Conservation (phyloP, 2,888 invertebrate species). For the Diarsia brunnea region DNA sequence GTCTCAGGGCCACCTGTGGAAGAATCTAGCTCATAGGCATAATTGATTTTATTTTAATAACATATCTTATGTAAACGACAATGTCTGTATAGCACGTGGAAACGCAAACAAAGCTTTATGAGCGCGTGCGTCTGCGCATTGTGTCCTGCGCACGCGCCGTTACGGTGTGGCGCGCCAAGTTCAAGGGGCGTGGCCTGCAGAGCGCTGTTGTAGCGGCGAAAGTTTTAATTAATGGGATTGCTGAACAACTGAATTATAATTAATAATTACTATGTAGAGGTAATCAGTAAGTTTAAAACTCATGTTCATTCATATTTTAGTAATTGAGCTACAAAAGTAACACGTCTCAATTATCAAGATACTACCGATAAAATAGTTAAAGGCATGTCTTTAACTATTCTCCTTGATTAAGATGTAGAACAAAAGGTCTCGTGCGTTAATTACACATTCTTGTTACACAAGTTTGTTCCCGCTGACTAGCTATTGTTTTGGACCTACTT, state of each 20-base stretch:
- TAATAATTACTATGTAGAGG: background rate
- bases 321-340: background rate
- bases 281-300: background rate
- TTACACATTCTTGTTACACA: slow-evolving; percentile 12
- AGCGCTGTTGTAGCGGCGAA: slow-evolving; percentile 43
- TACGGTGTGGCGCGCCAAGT: slow-evolving; percentile 37
- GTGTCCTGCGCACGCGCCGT: slow-evolving; percentile 59
- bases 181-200: slow-evolving; percentile 42
- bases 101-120: slow-evolving; percentile 39
- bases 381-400: background rate
- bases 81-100: slow-evolving; percentile 17
- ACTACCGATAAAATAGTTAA: background rate
- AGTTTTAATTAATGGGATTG: slow-evolving; percentile 52
- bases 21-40: background rate
- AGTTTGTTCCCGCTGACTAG: background rate
- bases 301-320: background rate
- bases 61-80: slow-evolving; percentile 9
- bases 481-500: background rate
- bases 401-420: slow-evolving; percentile 5
- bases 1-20: background rate
- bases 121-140: slow-evolving; percentile 32
- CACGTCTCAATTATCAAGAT: background rate
- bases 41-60: background rate
- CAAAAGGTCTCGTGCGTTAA: background rate
- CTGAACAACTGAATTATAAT: background rate